phyloP scores from a whole-genome alignment of 2,113 vertebrate species.

The Phoxinus phoxinus region DNA sequence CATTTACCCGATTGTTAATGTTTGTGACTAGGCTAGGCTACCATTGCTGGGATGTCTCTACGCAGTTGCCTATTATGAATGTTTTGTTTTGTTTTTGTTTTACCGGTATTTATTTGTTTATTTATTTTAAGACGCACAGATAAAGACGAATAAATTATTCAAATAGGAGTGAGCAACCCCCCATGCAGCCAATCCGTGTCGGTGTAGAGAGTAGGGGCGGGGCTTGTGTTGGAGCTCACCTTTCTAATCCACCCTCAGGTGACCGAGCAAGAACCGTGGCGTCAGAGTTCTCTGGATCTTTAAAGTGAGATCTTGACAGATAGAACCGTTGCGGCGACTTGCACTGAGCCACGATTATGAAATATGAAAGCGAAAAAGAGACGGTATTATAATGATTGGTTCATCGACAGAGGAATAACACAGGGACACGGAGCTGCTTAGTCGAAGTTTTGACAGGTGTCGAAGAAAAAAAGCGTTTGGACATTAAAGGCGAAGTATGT shows the following conservation, averaged over 20 bases:
- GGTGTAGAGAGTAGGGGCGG: background rate
- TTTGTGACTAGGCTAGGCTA: no score
- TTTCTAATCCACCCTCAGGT: conserved; percentile 35
- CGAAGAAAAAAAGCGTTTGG: background rate
- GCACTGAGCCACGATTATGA: background rate
- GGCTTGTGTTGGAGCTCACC: conserved; percentile 5
- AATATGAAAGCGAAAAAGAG: background rate
- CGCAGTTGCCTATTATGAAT: no score
- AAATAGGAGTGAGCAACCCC: background rate
- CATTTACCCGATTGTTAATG: no score
- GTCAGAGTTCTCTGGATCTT: background rate
- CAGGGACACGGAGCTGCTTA: background rate
- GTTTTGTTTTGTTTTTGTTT: no score
- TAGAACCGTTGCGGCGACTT: background rate
- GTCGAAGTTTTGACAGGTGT: conserved; percentile 24
- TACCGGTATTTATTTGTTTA: no score
- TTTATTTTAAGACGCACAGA: no score
- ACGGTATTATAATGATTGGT: background rate
- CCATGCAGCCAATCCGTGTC: background rate
- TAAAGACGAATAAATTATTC: no score
- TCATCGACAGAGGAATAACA: background rate
- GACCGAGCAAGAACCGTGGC: background rate
- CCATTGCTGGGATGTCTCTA: no score
- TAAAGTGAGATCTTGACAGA: background rate
- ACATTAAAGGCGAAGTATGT: conserved; percentile 15